phyloP scores from a whole-genome alignment of 2,797 vertebrate genomes.

The Chiroxiphia lanceolata region DNA sequence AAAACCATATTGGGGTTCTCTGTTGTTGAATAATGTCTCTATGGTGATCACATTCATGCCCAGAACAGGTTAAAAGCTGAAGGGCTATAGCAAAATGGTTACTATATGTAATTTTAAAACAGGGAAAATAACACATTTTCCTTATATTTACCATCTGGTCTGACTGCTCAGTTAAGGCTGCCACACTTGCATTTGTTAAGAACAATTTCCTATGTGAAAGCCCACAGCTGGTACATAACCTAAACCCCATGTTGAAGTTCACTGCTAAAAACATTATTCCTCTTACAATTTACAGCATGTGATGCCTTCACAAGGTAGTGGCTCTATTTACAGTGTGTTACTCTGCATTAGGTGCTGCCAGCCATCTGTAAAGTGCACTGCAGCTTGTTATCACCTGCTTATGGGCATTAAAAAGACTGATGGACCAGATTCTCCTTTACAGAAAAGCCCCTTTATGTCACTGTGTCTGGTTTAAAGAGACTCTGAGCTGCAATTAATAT shows the following conservation, averaged over 20 bases:
- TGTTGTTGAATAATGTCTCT: neutral
- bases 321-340: conserved; percentile 23
- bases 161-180: neutral
- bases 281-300: neutral
- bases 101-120: neutral
- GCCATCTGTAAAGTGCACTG: neutral
- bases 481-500: neutral
- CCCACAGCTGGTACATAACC: neutral
- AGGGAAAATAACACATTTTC: neutral
- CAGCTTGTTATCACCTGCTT: conserved; percentile 23
- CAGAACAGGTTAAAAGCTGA: neutral
- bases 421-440: neutral
- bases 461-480: neutral
- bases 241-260: neutral
- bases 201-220: neutral
- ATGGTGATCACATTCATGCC: neutral
- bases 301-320: neutral
- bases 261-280: conserved; percentile 21
- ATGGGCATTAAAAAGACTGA: conserved; percentile 4
- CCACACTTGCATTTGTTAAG: neutral
- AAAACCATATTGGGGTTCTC: neutral
- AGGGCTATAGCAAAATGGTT: neutral
- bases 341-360: neutral
- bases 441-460: neutral
- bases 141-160: neutral